Percentiles rank a stretch among this genome's conserved stretches.
These are phyloP conservation scores for Pachypanchax playfairii DNA, from an alignment of 2,113 vertebrate species.

Conservation along the genomic window DNA sequence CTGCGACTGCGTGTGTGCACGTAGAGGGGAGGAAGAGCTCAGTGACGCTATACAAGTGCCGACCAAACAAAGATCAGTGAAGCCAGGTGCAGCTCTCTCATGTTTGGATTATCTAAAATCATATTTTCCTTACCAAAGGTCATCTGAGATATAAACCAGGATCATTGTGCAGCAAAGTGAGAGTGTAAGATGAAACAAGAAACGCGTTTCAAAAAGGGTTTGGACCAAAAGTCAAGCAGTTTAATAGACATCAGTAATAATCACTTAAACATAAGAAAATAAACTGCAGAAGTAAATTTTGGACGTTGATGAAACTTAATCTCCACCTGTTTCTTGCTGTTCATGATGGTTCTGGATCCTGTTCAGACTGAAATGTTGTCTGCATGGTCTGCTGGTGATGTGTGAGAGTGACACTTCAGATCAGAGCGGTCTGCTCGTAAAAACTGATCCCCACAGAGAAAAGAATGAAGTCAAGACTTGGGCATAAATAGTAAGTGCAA, in stretches of 20 bases:
- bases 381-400: conserved; percentile 89
- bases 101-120: conserved; percentile 27
- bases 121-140: conserved; percentile 56
- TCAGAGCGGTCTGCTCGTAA: conserved; percentile 80
- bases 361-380: conserved; percentile 81
- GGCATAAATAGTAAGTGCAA: no score
- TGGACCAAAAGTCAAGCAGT: conserved; percentile 78
- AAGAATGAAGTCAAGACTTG: conserved; percentile 73
- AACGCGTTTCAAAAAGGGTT: no score
- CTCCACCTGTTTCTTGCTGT: conserved; percentile 65
- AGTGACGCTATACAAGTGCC: conserved; percentile 77
- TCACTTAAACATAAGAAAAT: not conserved
- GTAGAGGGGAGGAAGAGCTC: conserved; percentile 62
- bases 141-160: conserved; percentile 1
- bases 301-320: not conserved
- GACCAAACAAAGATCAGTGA: conserved; percentile 72
- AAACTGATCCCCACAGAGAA: conserved; percentile 81
- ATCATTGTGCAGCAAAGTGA: conserved; percentile 6
- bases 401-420: conserved; percentile 84
- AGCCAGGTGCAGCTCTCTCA: conserved; percentile 80
- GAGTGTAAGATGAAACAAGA: conserved; percentile 1
- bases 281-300: not conserved
- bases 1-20: conserved; percentile 82
- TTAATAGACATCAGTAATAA: conserved; percentile 77
- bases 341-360: conserved; percentile 70